A percentile compares a stretch with the other conserved stretches of the same genome.
Conservation (phyloP, 2,113 vertebrate genomes). For the Aptenodytes patagonicus region DNA sequence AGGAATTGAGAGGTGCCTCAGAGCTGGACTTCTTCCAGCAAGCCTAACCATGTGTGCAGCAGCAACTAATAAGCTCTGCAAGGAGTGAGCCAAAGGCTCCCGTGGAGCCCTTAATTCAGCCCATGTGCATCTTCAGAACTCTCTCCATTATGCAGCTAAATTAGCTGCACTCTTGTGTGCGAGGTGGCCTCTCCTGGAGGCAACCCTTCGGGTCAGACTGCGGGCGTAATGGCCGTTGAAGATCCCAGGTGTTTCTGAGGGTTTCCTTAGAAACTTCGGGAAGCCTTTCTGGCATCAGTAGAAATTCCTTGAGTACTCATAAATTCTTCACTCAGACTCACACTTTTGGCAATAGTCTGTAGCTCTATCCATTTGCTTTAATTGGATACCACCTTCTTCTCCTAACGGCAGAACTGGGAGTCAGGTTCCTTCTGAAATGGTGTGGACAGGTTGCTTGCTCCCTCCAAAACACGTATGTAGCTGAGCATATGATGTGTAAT, state of each 20-base stretch:
- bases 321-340: background rate
- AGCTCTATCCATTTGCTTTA: background rate
- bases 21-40: slow-evolving; percentile 46
- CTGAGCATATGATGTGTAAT: background rate
- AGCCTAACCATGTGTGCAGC: slow-evolving; percentile 47
- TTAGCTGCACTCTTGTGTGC: background rate
- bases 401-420: background rate
- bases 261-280: background rate
- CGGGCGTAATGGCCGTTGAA: background rate
- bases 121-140: slow-evolving; percentile 54
- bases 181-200: background rate
- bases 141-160: slow-evolving; percentile 8
- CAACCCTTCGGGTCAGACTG: background rate
- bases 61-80: slow-evolving; percentile 48
- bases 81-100: slow-evolving; percentile 45
- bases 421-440: background rate
- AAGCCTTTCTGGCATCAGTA: slow-evolving; percentile 20
- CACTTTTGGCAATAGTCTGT: background rate
- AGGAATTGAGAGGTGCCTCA: slow-evolving; percentile 37
- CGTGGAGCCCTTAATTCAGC: slow-evolving; percentile 20
- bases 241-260: background rate
- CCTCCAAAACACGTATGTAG: background rate
- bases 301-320: slow-evolving; percentile 40
- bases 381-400: background rate
- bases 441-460: background rate